Evolutionary conservation across 2,113 vertebrate genomes (phyloP), one percentile per base, ranked within the genome.

Genomic region (Gallinago jamesoni): DNA sequence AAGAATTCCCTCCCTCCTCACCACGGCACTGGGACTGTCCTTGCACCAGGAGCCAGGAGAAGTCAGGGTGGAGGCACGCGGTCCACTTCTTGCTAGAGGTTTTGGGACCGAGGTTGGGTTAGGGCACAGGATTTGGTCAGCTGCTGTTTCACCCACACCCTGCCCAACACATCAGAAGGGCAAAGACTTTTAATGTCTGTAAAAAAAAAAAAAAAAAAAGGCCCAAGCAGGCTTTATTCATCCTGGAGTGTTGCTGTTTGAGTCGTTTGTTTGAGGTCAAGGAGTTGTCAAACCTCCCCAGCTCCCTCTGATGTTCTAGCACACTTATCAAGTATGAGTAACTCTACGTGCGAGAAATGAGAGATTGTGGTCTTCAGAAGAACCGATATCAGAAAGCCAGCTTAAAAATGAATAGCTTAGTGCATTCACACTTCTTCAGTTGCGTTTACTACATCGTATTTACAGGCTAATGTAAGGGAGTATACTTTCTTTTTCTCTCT

Each of bases 281-380:
- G 84, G 66, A 96, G 95, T 72, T 93, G 60, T 76, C 77, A 82
- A 60, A 59, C 43, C 74, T 89, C 70, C 66, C 28, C 69, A 14
- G 81, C 20, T 88, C 76, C 68, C 66, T 90, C 89, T 90, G 91
- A 90, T 77, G 83, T 81, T 90, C 53, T 57, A 90, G 74, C 83
- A 57, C 62, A 47, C 78, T 85, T 30, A 3, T 52, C 62, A 66
- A 52, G 67, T 50, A 39, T 86, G 95, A 86, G 92, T 66, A 83
- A 95, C 2, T 35, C 85, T 82, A 68, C 31, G 22, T 82, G 56
- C 31, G 18, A 97, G 92, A 94, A 90, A 76, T 80, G 90, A 95
- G 67, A 94, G 72, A n/a, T 74, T 84, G 95, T 90, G 86, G 50
- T 90, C 76, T 95, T 92, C 94, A 85, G 90, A 84, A 92, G 93